Conservation (phyloP, 2,113 vertebrate genomes). For the Mobula birostris region DNA sequence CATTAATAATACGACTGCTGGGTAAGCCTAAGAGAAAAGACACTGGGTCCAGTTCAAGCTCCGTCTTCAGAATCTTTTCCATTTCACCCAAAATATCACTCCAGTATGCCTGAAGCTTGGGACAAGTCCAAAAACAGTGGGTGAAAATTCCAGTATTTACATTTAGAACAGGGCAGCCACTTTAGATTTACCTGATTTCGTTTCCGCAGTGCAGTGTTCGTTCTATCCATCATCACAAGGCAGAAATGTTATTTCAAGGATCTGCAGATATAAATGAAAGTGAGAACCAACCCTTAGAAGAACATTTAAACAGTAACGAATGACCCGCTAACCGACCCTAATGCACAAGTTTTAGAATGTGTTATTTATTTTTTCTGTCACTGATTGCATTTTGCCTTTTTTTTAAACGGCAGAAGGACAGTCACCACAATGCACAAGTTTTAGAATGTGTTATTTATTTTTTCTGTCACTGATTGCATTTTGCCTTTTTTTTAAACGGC, state of each 20-base stretch:
- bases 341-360: not conserved
- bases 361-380: not conserved
- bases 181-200: not conserved
- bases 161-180: not conserved
- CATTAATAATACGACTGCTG: no score
- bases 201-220: constrained; percentile 6
- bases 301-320: not conserved
- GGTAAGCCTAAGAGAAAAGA: no score
- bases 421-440: not conserved
- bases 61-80: no score
- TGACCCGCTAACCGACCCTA: not conserved
- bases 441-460: not conserved
- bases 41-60: no score
- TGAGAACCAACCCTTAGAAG: no score
- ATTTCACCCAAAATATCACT: no score
- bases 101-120: no score
- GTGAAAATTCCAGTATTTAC: no score
- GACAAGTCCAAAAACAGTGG: no score
- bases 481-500: not conserved
- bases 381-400: not conserved
- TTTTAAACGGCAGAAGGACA: not conserved
- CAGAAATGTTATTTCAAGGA: not conserved
- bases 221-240: constrained; percentile 1
- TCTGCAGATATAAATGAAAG: not conserved
- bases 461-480: not conserved